phyloP scores from a whole-genome alignment of 2,113 vertebrate species.

The Chlorodrepanis virens region DNA sequence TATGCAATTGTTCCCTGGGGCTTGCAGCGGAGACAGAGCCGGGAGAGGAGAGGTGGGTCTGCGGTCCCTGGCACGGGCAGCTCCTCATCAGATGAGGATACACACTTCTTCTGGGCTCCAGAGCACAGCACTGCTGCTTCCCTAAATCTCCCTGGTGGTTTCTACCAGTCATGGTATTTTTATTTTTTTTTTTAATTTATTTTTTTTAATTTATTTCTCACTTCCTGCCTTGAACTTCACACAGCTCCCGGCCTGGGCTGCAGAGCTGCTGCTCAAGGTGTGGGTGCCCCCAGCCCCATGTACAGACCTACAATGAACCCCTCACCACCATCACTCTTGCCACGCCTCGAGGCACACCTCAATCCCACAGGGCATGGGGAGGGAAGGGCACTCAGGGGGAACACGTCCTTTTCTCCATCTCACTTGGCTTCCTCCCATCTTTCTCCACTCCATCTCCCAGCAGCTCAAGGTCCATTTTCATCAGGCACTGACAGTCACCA shows the following conservation, averaged over 20 bases:
- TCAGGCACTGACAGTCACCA: constrained; percentile 7
- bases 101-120: not conserved
- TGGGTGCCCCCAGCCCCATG: fast-evolving
- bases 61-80: constrained; percentile 9
- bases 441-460: not conserved
- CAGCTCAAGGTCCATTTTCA: constrained; percentile 15
- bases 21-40: constrained; percentile 50
- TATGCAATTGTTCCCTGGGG: constrained; percentile 64
- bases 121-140: not conserved
- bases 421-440: constrained; percentile 8
- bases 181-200: not conserved
- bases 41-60: constrained; percentile 34
- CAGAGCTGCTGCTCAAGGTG: not conserved
- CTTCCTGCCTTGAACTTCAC: constrained; percentile 56
- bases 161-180: not conserved
- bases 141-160: constrained; percentile 11
- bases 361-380: fast-evolving
- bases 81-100: not conserved
- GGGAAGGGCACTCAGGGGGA: not conserved
- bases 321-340: fast-evolving
- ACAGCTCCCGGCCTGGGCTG: not conserved
- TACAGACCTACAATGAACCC: not conserved
- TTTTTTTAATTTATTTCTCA: not conserved
- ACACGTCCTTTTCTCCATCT: not conserved
- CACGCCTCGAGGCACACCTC: not conserved